Conservation (phyloP, 1,140 invertebrate genomes). For the Danaus melanippus region DNA sequence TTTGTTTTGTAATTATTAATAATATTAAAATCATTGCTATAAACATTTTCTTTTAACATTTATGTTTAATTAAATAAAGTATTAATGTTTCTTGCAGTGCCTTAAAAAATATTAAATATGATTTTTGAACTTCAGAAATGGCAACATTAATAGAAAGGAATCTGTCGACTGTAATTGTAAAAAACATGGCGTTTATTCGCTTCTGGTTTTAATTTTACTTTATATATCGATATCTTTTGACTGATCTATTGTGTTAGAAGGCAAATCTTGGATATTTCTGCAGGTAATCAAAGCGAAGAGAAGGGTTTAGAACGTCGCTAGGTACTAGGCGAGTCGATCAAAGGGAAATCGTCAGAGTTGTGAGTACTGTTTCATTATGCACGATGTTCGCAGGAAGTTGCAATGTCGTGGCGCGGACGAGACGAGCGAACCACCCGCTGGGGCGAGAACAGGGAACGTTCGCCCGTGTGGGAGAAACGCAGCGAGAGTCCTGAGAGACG, state of each 20-base stretch:
- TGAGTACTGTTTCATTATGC: constrained; percentile 46
- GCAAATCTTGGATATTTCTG: constrained; percentile 6
- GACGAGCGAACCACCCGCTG: constrained; percentile 49
- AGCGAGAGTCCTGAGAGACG: constrained; percentile 38
- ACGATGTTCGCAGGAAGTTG: constrained; percentile 58
- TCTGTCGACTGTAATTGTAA: too few relatives aligned
- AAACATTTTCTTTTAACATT: too few relatives aligned
- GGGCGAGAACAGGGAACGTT: constrained; percentile 38
- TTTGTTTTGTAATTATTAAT: too few relatives aligned
- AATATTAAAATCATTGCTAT: too few relatives aligned
- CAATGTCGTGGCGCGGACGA: constrained; percentile 59
- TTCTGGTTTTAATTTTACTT: too few relatives aligned
- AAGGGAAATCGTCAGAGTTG: constrained; percentile 28
- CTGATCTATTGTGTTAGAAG: constrained; percentile 3
- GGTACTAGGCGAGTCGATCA: constrained; percentile 23
- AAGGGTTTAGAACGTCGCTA: constrained; percentile 26
- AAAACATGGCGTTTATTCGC: constrained; percentile 6
- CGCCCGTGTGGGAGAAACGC: constrained; percentile 52
- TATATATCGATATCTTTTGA: background rate
- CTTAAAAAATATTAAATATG: background rate
- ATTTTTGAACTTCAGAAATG: background rate
- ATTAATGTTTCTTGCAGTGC: too few relatives aligned
- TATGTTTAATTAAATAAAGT: too few relatives aligned
- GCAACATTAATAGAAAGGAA: background rate
- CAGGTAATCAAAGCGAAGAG: constrained; percentile 32